phyloP scores from a whole-genome alignment of 2,888 invertebrate species.

The Siphlonurus alternatus region DNA sequence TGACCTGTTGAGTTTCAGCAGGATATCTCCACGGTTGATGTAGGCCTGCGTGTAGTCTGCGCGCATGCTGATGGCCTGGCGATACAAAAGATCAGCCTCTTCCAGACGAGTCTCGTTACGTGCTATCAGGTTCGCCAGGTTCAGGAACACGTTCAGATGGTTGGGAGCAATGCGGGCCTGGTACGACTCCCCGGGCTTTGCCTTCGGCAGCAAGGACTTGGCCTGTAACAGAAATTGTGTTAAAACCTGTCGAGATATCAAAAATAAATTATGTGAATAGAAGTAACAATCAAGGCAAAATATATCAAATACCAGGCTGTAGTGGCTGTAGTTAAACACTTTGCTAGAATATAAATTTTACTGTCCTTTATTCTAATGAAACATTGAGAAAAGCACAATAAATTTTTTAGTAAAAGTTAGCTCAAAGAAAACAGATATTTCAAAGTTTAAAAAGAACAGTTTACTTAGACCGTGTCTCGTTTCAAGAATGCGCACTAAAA shows the following conservation, averaged over 20 bases:
- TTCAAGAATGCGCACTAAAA: no score
- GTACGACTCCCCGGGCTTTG: constrained; percentile 86
- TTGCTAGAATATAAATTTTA: no score
- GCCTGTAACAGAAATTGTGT: constrained; percentile 34
- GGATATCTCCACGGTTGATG: constrained; percentile 90
- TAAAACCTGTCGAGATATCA: background rate
- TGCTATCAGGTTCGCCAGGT: constrained; percentile 85
- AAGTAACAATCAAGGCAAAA: background rate
- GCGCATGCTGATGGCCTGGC: constrained; percentile 94
- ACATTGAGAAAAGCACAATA: no score
- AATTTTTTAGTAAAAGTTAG: no score
- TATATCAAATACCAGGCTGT: background rate
- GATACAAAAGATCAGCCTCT: constrained; percentile 85
- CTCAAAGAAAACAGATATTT: no score
- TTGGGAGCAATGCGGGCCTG: constrained; percentile 91
- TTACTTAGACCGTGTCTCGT: background rate
- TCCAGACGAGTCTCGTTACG: constrained; percentile 80
- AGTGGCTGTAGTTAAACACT: no score
- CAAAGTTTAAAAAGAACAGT: no score
- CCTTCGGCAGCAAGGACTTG: constrained; percentile 74
- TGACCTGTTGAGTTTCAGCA: constrained; percentile 72
- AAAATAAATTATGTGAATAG: constrained; percentile 1
- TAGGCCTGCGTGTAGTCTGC: constrained; percentile 93
- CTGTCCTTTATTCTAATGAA: no score
- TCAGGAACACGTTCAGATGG: constrained; percentile 89